Evolutionary conservation across 2,113 vertebrate genomes (phyloP).

Genomic region (Deroptyus accipitrinus): DNA sequence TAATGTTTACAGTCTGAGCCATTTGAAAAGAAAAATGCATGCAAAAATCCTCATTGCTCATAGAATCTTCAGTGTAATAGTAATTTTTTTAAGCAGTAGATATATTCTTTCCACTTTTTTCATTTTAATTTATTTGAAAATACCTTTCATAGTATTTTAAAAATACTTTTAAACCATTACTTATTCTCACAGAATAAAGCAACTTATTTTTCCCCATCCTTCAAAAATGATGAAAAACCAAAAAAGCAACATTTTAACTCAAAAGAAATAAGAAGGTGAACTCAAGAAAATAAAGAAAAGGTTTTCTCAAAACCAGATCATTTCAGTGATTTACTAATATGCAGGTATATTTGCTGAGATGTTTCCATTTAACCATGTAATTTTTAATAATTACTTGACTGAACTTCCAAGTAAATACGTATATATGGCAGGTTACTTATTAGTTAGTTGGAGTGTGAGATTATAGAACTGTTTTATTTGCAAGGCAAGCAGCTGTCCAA

Average conservation of each 20-base stretch:
- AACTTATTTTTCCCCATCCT: not conserved
- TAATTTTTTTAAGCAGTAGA: not conserved
- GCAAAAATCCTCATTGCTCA: not conserved
- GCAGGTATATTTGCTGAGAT: not conserved
- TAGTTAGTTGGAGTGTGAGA: not conserved
- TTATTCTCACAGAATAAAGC: not conserved
- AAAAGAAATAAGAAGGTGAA: not conserved
- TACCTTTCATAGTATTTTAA: accelerated
- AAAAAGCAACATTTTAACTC: not conserved
- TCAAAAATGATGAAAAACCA: not conserved
- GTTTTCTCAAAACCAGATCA: not conserved
- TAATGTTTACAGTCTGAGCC: not conserved
- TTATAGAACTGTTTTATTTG: not conserved
- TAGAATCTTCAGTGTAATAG: not conserved
- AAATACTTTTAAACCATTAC: not conserved
- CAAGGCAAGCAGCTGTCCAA: not conserved
- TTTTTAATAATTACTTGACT: not conserved
- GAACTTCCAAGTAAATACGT: not conserved
- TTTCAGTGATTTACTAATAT: not conserved
- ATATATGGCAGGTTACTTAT: not conserved
- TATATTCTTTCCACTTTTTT: not conserved
- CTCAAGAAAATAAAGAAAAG: not conserved
- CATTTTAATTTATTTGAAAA: not conserved
- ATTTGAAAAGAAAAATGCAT: not conserved
- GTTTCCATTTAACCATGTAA: not conserved